Base-by-base conservation (phyloP, 2,888 invertebrate species). In the Hypolimnas misippus region DNA sequence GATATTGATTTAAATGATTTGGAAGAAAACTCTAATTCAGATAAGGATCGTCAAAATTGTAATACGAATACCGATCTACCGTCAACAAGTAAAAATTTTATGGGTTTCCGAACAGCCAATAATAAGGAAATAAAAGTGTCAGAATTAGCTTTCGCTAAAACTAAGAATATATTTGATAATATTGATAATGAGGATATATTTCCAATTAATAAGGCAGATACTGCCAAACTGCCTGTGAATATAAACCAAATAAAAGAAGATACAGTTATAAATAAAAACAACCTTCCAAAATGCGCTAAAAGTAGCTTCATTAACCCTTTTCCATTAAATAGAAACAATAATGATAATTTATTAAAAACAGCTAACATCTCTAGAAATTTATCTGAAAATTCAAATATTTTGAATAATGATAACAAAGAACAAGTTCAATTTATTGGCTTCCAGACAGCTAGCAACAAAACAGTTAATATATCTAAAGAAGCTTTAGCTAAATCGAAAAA, bases 71-170 rank as follows among this genome's bases (percentile, higher is more conserved):
- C 4, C 38, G 14, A 42, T 38, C 6, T 7, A 40, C n/a, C 46
- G 7, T 16, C 52, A 44, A 38, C 19, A 51, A 59, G 53, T 56
- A 52, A 57, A 16, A 8, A 35, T 21, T 75, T 70, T 65, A 33
- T 68, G 12, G 86, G 83, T 7, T 89, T 89, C 67, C 75, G 77
- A 71, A 85, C 87, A 2, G 89, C 87, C 8, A 83, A 75, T 68
- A 87, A 90, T 49, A 87, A 84, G 71, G 63, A 71, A 7, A 80
- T 90, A 21, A 59, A 67, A 14, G 76, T 89, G 63, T 84, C 86
- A 0, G 74, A 80, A 35, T 62, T 73, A 55, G 79, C 82, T 1
- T 14, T 81, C 7, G 60, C 62, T n/a, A 82, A 72, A 68, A 76
- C 78, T 12, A 81, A 75, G 70, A 73, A 73, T 10, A 60, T 86